Percentiles rank a stretch among this genome's conserved stretches.
phyloP scores from a whole-genome alignment of 2,113 vertebrate genomes.

The Triplophysa tibetana region DNA sequence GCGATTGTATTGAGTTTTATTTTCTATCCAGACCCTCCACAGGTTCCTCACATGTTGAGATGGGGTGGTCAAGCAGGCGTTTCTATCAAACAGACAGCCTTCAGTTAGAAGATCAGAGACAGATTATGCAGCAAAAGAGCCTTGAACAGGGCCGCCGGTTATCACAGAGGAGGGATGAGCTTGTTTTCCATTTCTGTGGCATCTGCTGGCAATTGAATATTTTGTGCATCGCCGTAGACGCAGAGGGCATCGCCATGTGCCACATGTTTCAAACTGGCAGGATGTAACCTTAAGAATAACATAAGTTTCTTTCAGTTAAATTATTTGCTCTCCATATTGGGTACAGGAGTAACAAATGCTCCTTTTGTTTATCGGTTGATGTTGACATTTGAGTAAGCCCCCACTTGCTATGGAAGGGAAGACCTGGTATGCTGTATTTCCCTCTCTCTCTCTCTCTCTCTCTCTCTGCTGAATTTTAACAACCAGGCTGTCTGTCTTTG shows the following conservation, averaged over 20 bases:
- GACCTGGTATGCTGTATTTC: slow-evolving; percentile 5
- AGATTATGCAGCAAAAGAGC: slow-evolving; percentile 42
- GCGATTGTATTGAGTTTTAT: neutral
- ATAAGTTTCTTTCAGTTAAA: slow-evolving; percentile 49
- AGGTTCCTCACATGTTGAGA: slow-evolving; percentile 44
- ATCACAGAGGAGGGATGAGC: slow-evolving; percentile 33
- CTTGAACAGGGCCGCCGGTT: slow-evolving; percentile 47
- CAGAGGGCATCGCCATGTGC: neutral
- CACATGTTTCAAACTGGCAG: slow-evolving; percentile 28
- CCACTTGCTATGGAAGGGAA: neutral
- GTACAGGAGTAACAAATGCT: slow-evolving; percentile 43
- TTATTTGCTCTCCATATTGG: slow-evolving; percentile 39
- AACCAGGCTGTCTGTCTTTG: slow-evolving; percentile 11
- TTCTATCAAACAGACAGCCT: slow-evolving; percentile 39
- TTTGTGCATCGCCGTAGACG: neutral
- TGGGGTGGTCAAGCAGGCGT: slow-evolving; percentile 31
- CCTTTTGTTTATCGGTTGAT: slow-evolving; percentile 43
- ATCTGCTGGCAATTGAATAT: slow-evolving; percentile 36
- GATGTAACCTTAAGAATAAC: slow-evolving; percentile 44
- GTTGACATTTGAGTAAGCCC: slow-evolving; percentile 50
- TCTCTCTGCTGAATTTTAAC: slow-evolving; percentile 3
- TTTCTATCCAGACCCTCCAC: slow-evolving; percentile 31
- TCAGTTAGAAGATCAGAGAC: slow-evolving; percentile 41
- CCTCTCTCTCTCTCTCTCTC: neutral
- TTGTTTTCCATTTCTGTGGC: slow-evolving; percentile 33